Percentiles rank a stretch among this genome's conserved stretches.
phyloP scores from a whole-genome alignment of 2,888 invertebrate species.

The Lasius platythorax region DNA sequence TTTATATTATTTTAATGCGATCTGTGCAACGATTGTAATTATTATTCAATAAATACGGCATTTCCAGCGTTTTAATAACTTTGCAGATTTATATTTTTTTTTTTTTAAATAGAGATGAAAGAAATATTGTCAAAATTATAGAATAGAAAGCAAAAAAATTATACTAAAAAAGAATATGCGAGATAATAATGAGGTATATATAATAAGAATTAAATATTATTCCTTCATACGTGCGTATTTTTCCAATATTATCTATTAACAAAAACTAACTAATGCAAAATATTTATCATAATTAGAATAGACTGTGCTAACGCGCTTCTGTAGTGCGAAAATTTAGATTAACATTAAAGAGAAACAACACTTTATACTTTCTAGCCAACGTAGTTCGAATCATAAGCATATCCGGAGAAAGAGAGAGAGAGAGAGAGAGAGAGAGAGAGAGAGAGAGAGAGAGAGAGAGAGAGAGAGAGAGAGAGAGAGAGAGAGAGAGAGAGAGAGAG shows the following conservation, averaged over 20 bases:
- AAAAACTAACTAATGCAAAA: neutral
- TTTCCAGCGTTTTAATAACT: constrained; percentile 56
- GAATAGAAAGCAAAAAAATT: constrained; percentile 1
- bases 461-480: neutral
- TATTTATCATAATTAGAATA: constrained; percentile 8
- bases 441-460: neutral
- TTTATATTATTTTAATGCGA: constrained; percentile 63
- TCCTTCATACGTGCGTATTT: neutral
- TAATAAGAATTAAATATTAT: constrained; percentile 23
- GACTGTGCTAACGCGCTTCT: neutral
- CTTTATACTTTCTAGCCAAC: constrained; percentile 31
- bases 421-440: neutral
- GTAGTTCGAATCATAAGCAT: constrained; percentile 8
- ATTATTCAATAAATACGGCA: constrained; percentile 67
- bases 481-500: neutral
- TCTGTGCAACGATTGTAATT: constrained; percentile 67
- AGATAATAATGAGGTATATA: neutral
- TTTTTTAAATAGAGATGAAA: neutral
- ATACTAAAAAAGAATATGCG: neutral
- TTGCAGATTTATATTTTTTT: neutral
- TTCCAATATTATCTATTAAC: neutral
- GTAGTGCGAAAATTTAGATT: constrained; percentile 1
- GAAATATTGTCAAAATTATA: neutral
- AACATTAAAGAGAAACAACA: neutral
- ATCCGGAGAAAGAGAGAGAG: neutral